Evolutionary conservation across 2,888 invertebrate genomes (phyloP).

Genomic region (Teleiodes luculella): DNA sequence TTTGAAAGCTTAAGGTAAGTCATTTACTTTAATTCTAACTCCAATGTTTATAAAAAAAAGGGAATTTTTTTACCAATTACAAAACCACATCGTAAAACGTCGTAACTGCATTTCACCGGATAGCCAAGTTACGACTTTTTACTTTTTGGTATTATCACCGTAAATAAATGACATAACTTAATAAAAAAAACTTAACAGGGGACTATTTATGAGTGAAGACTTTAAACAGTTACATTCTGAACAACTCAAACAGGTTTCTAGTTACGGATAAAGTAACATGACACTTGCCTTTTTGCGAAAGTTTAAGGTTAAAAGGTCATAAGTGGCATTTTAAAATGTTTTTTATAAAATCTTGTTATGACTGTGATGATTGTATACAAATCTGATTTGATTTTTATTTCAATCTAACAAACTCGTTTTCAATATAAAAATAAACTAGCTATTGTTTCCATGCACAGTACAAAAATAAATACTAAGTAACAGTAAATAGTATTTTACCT

Average conservation of each 20-base stretch:
- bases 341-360: too few species aligned
- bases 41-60: background rate
- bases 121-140: background rate
- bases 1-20: constrained; percentile 41
- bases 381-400: too few species aligned
- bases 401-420: too few species aligned
- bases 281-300: constrained; percentile 7
- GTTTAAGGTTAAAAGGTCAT: constrained; percentile 8
- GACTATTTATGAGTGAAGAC: constrained; percentile 1
- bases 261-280: constrained; percentile 6
- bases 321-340: constrained; percentile 6
- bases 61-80: background rate
- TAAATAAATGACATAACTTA: too few species aligned
- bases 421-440: too few species aligned
- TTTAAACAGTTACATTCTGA: constrained; percentile 5
- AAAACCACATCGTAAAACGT: background rate
- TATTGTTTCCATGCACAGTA: too few species aligned
- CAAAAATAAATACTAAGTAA: too few species aligned
- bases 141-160: too few species aligned
- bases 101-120: background rate
- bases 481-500: too few species aligned
- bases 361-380: too few species aligned
- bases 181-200: background rate
- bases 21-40: background rate
- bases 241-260: constrained; percentile 6